Evolutionary conservation across 2,113 vertebrate species (phyloP).

Genomic region (Gopherus evgoodei): DNA sequence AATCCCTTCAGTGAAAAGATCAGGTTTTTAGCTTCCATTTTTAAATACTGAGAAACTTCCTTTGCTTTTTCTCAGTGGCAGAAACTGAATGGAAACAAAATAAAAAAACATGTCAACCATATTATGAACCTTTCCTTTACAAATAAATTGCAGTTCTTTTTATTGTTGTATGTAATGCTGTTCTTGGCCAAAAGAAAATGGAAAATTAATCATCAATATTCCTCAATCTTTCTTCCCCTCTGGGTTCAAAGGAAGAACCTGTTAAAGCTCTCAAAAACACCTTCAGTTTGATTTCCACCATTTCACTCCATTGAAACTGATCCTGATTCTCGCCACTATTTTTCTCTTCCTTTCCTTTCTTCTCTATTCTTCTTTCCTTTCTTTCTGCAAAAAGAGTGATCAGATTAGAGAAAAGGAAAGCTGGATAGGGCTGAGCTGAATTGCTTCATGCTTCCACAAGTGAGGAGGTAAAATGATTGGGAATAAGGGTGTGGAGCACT

Average conservation of each 20-base stretch:
- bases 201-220: neutral
- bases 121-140: constrained; percentile 1
- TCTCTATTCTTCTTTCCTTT: constrained; percentile 64
- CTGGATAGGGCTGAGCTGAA: constrained; percentile 34
- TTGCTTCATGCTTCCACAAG: constrained; percentile 57
- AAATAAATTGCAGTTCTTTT: constrained; percentile 14
- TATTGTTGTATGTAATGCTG: constrained; percentile 37
- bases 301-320: neutral
- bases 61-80: constrained; percentile 15
- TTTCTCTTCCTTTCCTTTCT: constrained; percentile 52
- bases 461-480: constrained; percentile 56
- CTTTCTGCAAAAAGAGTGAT: constrained; percentile 70
- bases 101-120: neutral
- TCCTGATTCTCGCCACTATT: constrained; percentile 61
- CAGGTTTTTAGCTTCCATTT: neutral
- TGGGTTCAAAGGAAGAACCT: neutral
- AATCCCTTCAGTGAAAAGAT: neutral
- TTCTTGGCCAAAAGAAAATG: neutral
- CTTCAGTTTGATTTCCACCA: neutral
- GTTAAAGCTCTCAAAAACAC: neutral
- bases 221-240: neutral
- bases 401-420: constrained; percentile 46
- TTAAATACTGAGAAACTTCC: constrained; percentile 10
- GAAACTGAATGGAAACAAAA: constrained; percentile 27
- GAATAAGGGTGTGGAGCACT: constrained; percentile 53